Percentiles rank a stretch among this genome's conserved stretches.
These are phyloP conservation scores for Podarcis siculus DNA, from an alignment of 2,797 vertebrate genomes.

Conservation along the genomic window DNA sequence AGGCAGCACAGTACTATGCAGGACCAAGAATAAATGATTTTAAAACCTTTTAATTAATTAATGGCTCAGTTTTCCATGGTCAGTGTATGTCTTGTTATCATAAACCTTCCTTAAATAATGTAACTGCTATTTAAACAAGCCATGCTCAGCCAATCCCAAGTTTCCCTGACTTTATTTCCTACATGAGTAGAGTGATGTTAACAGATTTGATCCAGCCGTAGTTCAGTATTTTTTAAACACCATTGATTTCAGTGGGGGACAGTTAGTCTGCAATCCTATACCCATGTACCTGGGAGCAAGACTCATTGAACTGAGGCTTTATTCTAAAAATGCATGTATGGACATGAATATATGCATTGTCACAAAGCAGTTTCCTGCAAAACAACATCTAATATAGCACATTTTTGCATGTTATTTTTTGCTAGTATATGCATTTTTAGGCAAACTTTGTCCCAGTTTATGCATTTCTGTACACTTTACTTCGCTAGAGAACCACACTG, in stretches of 20 bases:
- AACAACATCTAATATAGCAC: too few relatives aligned
- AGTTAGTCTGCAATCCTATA: neutral
- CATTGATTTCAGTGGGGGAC: neutral
- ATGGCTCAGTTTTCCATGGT: neutral
- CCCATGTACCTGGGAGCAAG: neutral
- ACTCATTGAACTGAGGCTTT: neutral
- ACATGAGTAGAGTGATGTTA: neutral
- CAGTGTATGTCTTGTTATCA: neutral
- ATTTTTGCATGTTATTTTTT: too few relatives aligned
- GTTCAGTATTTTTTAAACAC: neutral
- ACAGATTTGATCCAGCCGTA: neutral
- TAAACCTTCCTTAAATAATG: neutral
- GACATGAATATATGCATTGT: too few relatives aligned
- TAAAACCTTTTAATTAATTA: neutral
- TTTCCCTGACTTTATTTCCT: neutral
- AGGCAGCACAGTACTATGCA: neutral
- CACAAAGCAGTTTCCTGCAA: too few relatives aligned
- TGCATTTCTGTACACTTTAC: too few relatives aligned
- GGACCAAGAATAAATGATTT: neutral
- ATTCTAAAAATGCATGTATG: neutral
- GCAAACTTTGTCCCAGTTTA: too few relatives aligned
- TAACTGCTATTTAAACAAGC: slow-evolving; percentile 17
- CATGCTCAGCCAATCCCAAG: neutral
- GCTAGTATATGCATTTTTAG: too few relatives aligned
- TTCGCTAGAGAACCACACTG: too few relatives aligned